Percentiles rank a stretch among this genome's conserved stretches.
phyloP scores from a whole-genome alignment of 2,888 invertebrate genomes.

The Thumatha senex region DNA sequence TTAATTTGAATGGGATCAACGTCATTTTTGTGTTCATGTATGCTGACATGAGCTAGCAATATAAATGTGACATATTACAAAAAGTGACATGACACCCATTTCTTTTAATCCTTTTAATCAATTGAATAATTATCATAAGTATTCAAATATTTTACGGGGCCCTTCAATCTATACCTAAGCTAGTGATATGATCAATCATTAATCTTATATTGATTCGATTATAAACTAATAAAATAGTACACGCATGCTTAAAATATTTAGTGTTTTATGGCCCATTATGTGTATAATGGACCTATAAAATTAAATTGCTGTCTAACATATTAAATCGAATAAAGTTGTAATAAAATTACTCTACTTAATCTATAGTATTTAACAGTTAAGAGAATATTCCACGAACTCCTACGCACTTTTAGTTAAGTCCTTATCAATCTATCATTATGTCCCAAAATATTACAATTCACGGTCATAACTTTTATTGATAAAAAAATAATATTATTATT shows the following conservation, averaged over 20 bases:
- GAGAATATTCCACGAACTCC: background rate
- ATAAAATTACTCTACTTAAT: background rate
- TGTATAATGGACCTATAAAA: too few relatives aligned
- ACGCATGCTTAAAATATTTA: background rate
- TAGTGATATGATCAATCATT: background rate
- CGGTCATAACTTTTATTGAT: too few relatives aligned
- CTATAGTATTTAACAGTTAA: background rate
- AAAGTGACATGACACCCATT: too few relatives aligned
- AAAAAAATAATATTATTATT: too few relatives aligned
- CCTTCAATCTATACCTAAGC: background rate
- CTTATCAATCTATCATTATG: too few relatives aligned
- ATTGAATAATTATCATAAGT: too few relatives aligned
- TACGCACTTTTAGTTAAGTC: background rate
- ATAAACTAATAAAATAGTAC: background rate
- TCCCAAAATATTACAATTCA: too few relatives aligned
- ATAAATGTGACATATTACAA: too few relatives aligned
- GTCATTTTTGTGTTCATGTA: too few relatives aligned
- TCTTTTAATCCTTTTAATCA: too few relatives aligned
- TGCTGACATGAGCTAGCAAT: too few relatives aligned
- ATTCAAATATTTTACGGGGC: background rate
- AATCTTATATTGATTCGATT: background rate
- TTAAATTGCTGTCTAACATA: background rate
- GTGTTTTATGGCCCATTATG: background rate
- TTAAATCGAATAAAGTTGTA: background rate
- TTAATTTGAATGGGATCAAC: too few relatives aligned